Conservation (phyloP, 2,113 vertebrate species). For the Agapornis roseicollis region DNA sequence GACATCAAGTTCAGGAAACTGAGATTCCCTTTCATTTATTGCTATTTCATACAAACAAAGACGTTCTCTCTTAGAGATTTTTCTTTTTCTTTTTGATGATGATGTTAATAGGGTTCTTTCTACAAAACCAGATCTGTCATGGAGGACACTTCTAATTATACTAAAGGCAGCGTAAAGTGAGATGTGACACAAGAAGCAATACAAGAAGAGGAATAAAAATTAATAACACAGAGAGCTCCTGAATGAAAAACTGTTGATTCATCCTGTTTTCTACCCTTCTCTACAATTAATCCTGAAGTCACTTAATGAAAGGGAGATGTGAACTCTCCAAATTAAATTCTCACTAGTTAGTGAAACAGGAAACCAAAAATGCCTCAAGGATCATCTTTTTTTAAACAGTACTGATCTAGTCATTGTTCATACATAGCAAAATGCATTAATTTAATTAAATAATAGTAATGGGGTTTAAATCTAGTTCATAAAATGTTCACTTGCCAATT, state of each 20-base stretch:
- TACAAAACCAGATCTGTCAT: neutral
- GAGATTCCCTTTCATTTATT: neutral
- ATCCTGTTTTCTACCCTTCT: neutral
- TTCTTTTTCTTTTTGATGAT: neutral
- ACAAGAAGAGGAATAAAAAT: neutral
- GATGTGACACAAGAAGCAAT: neutral
- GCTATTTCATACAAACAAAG: neutral
- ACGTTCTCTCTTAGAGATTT: neutral
- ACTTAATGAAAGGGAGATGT: slow-evolving; percentile 40
- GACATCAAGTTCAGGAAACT: neutral
- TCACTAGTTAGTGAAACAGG: slow-evolving; percentile 31
- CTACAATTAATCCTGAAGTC: slow-evolving; percentile 29
- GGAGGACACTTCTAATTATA: neutral
- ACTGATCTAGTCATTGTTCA: neutral
- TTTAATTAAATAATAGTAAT: slow-evolving; percentile 40
- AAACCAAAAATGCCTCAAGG: slow-evolving; percentile 46
- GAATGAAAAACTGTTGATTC: slow-evolving; percentile 5
- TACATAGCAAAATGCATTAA: slow-evolving; percentile 34
- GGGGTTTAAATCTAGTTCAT: neutral
- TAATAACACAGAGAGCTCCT: slow-evolving; percentile 2
- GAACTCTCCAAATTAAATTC: slow-evolving; percentile 47
- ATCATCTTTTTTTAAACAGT: slow-evolving; percentile 43
- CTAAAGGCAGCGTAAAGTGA: neutral
- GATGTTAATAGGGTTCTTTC: neutral
- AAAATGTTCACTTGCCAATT: neutral